Conservation (phyloP, 2,797 vertebrate species). For the Pagetopsis macropterus region DNA sequence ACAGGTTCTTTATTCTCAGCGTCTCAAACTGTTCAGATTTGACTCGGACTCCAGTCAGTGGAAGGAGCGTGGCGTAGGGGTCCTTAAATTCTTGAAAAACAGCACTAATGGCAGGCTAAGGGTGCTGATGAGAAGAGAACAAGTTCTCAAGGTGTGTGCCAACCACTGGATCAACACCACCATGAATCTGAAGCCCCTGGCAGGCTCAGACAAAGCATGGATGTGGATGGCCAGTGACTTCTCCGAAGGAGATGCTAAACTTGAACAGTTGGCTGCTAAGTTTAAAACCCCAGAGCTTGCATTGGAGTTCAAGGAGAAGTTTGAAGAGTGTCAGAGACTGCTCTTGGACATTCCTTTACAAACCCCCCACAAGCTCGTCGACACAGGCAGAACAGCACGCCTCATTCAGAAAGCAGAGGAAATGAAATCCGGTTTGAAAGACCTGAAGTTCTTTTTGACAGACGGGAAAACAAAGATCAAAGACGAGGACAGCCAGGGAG, state of each 20-base stretch:
- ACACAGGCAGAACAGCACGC: constrained; percentile 92
- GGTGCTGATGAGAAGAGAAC: constrained; percentile 96
- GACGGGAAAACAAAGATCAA: constrained; percentile 90
- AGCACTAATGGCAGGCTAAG: constrained; percentile 90
- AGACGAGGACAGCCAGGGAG: constrained; percentile 80
- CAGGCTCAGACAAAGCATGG: constrained; percentile 96
- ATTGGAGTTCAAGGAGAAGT: constrained; percentile 94
- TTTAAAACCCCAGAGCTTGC: constrained; percentile 96
- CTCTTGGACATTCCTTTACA: constrained; percentile 96
- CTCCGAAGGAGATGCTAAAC: constrained; percentile 92
- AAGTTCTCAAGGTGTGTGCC: constrained; percentile 97
- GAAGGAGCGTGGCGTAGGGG: constrained; percentile 97
- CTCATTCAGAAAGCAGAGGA: constrained; percentile 98
- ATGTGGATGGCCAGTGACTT: constrained; percentile 97
- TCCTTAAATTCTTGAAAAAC: constrained; percentile 95
- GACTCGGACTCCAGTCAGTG: constrained; percentile 91
- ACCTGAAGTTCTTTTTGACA: constrained; percentile 94
- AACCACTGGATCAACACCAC: constrained; percentile 99
- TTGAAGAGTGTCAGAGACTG: constrained; percentile 94
- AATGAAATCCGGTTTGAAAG: constrained; percentile 97
- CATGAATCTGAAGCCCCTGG: constrained; percentile 95
- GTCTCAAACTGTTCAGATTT: constrained; percentile 96
- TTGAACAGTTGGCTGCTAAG: constrained; percentile 94
- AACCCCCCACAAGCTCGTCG: constrained; percentile 96
- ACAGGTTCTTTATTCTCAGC: constrained; percentile 91